Evolutionary conservation across 1,140 invertebrate species (phyloP).

Genomic region (Phocides pigmalion): DNA sequence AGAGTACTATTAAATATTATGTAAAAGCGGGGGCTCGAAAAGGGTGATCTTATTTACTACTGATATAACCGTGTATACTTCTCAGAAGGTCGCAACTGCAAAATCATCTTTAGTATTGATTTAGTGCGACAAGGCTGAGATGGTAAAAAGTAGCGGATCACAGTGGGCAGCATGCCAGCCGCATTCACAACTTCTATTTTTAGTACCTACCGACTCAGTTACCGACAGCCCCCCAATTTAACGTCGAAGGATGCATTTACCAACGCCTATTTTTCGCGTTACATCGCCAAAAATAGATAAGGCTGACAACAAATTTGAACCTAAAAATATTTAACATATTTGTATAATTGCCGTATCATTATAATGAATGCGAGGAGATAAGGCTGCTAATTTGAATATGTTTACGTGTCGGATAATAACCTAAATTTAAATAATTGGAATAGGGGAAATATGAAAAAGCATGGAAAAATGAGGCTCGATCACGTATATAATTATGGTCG

Average conservation of each 20-base stretch:
- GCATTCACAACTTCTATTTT: neutral
- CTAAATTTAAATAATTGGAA: slow-evolving; percentile 5
- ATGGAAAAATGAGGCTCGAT: neutral
- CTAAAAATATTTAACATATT: neutral
- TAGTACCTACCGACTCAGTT: neutral
- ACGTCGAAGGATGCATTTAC: slow-evolving; percentile 7
- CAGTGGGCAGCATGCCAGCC: slow-evolving; percentile 24
- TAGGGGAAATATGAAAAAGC: neutral
- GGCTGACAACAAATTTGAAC: neutral
- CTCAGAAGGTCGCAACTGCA: neutral
- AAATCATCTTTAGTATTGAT: slow-evolving; percentile 16
- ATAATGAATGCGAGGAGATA: neutral
- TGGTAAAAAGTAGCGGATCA: slow-evolving; percentile 6
- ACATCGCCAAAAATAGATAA: neutral
- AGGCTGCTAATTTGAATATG: slow-evolving; percentile 2
- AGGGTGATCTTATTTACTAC: neutral
- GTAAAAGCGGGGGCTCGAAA: neutral
- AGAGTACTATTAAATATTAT: too few relatives aligned
- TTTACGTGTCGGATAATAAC: slow-evolving; percentile 6
- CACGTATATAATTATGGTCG: slow-evolving; percentile 31
- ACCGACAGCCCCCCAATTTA: neutral
- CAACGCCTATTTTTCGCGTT: neutral
- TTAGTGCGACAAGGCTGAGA: slow-evolving; percentile 8
- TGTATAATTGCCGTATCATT: neutral
- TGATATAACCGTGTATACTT: neutral